These are phyloP conservation scores for Trichogramma evanescens DNA, from an alignment of 2,888 invertebrate genomes.

Conservation along the genomic window DNA sequence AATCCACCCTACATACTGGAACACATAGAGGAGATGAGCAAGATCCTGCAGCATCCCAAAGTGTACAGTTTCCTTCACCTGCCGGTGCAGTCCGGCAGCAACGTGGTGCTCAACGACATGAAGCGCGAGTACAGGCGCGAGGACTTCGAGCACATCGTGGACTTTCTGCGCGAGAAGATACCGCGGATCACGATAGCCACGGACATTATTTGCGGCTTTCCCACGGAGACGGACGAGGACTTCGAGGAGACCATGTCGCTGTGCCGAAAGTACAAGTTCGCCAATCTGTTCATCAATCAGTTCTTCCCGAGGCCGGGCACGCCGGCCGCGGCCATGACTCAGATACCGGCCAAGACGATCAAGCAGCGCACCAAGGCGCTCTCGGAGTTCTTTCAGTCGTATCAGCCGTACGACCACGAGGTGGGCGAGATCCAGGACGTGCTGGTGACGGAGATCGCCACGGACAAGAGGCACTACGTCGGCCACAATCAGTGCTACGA, in stretches of 20 bases:
- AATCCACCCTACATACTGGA: slow-evolving; percentile 98
- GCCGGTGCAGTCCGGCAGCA: slow-evolving; percentile 96
- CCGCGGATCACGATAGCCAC: slow-evolving; percentile 91
- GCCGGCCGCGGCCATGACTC: slow-evolving; percentile 83
- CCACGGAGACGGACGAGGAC: slow-evolving; percentile 85
- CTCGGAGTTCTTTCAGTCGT: slow-evolving; percentile 83
- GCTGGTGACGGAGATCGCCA: slow-evolving; percentile 87
- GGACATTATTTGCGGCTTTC: slow-evolving; percentile 97
- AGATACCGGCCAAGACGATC: slow-evolving; percentile 79
- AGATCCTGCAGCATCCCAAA: slow-evolving; percentile 76
- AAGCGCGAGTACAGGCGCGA: slow-evolving; percentile 85
- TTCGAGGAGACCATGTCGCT: slow-evolving; percentile 82
- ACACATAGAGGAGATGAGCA: slow-evolving; percentile 82
- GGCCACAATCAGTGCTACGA: slow-evolving; percentile 95
- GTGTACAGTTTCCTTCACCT: slow-evolving; percentile 96
- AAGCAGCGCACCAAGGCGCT: slow-evolving; percentile 82
- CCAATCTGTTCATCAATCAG: slow-evolving; percentile 95
- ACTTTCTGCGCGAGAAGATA: slow-evolving; percentile 74
- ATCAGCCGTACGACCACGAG: slow-evolving; percentile 72
- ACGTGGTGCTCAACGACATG: slow-evolving; percentile 90
- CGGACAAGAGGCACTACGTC: slow-evolving; percentile 84
- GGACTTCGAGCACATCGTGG: slow-evolving; percentile 85
- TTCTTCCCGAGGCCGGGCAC: slow-evolving; percentile 95
- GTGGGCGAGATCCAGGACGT: slow-evolving; percentile 67
- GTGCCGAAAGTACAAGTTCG: slow-evolving; percentile 81